phyloP scores from a whole-genome alignment of 2,888 invertebrate genomes.

The Megamerina dolium region DNA sequence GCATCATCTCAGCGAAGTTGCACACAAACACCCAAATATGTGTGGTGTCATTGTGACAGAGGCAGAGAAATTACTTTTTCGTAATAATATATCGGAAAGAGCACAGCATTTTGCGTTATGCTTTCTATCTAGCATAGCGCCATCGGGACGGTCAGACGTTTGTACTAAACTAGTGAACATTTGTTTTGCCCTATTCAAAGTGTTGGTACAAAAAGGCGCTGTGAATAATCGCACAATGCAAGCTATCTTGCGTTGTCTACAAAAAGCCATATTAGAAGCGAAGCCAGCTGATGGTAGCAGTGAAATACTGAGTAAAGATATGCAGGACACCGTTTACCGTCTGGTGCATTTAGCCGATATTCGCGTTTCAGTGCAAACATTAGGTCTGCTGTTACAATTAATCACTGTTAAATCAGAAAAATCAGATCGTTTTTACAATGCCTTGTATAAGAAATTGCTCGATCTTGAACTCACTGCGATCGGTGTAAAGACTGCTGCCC shows the following conservation, averaged over 20 bases:
- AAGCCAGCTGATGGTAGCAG: conserved; percentile 35
- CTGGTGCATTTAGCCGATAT: conserved; percentile 75
- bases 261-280: conserved; percentile 57
- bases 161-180: conserved; percentile 81
- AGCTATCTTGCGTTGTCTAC: conserved; percentile 74
- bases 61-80: conserved; percentile 84
- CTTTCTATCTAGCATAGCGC: conserved; percentile 77
- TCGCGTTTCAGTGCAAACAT: conserved; percentile 56
- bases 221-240: conserved; percentile 80
- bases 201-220: conserved; percentile 73
- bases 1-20: conserved; percentile 74
- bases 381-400: conserved; percentile 44
- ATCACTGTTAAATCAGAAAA: conserved; percentile 41
- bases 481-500: conserved; percentile 59
- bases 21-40: conserved; percentile 86
- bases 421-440: conserved; percentile 64
- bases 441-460: conserved; percentile 80
- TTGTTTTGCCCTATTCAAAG: conserved; percentile 94
- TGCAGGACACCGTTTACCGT: conserved; percentile 66
- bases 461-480: conserved; percentile 63
- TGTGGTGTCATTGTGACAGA: conserved; percentile 80
- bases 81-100: conserved; percentile 74
- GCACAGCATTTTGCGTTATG: conserved; percentile 94
- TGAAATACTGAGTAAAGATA: conserved; percentile 44
- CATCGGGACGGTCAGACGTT: conserved; percentile 66